Evolutionary conservation across 2,797 vertebrate species (phyloP), one percentile per base, ranked within the genome.

Genomic region (Anableps anableps): DNA sequence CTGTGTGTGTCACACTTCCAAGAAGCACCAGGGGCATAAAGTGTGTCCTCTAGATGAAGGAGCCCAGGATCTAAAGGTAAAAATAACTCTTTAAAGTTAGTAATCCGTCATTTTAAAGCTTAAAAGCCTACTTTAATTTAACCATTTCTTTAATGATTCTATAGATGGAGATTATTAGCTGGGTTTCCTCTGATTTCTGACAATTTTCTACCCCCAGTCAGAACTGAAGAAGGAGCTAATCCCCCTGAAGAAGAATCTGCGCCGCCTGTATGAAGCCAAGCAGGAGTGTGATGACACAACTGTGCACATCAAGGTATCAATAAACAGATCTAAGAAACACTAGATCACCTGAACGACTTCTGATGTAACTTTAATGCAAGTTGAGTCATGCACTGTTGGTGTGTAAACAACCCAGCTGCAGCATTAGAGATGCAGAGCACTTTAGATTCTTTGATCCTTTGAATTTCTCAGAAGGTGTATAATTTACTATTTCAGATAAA

Each of bases 221-320:
- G 94, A 93, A 81, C 78, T 96, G 74, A 94, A 88, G 82, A 88
- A 88, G 26, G 94, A 95, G 36, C 77, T 96, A 74, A 62, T 82
- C 50, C 96, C 95, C 13, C 80, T 96, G 51, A 96, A 96, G 91
- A 96, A 96, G 83, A 92, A 83, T 78, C 90, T 96, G 83, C 90
- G 94, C 4, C 73, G 84, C 78, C 94, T 96, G 75, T 96, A 96
- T 85, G 95, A 96, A 89, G 93, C 93, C 90, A 96, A 96, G 78
- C 95, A 96, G 88, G 94, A 95, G 89, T 95, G 89, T 89, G 96
- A 96, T 90, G 95, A 96, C 94, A 93, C 94, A 89, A 95, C 94
- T 17, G 94, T 95, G 76, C 93, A 96, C 91, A 95, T 96, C 78
- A 95, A 96, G 96, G 96, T 96, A 96, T 94, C 91, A 93, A 94